These are phyloP conservation scores for Varanus komodoensis DNA, from an alignment of 2,113 vertebrate genomes.

Conservation along the genomic window DNA sequence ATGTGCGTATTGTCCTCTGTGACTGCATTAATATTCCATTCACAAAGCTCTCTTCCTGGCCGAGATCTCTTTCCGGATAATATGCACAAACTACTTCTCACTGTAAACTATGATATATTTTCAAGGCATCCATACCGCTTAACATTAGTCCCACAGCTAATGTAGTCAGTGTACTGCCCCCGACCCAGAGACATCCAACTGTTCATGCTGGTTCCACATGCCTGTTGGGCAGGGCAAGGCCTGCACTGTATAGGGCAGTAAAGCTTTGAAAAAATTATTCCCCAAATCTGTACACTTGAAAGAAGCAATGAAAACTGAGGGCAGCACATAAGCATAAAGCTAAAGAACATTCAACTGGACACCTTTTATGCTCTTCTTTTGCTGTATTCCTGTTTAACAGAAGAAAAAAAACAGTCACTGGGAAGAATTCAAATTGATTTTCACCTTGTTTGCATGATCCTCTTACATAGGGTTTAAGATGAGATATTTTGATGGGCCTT, in stretches of 20 bases:
- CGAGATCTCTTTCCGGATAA: not conserved
- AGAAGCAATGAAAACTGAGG: not conserved
- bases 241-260: not conserved
- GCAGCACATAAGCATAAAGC: not conserved
- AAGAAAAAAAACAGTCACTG: not conserved
- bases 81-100: not conserved
- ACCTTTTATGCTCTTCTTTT: not conserved
- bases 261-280: not conserved
- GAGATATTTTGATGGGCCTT: constrained; percentile 80
- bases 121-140: not conserved
- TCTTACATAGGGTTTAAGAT: constrained; percentile 77
- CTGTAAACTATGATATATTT: not conserved
- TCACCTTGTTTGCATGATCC: constrained; percentile 68
- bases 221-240: not conserved
- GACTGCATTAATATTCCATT: not conserved
- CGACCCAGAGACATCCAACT: no score
- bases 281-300: not conserved
- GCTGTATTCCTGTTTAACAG: not conserved
- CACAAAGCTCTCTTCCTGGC: not conserved
- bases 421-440: not conserved
- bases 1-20: not conserved
- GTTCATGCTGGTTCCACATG: no score
- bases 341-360: not conserved
- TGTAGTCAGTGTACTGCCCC: not conserved
- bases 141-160: not conserved